Conservation (phyloP, 2,797 vertebrate species). For the Pygocentrus nattereri region DNA sequence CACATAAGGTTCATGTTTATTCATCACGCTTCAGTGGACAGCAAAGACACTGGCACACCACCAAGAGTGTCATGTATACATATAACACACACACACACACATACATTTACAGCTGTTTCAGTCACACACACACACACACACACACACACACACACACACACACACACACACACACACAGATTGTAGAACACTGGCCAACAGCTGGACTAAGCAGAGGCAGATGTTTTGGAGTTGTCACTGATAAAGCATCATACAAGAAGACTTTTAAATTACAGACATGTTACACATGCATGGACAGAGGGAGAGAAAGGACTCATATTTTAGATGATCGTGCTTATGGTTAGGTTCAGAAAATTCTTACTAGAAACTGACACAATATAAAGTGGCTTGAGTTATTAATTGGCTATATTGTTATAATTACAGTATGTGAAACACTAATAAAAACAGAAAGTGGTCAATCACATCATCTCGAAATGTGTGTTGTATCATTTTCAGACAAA, state of each 20-base stretch:
- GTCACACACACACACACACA: background rate
- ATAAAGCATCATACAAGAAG: constrained; percentile 27
- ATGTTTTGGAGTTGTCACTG: constrained; percentile 26
- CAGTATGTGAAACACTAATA: no score
- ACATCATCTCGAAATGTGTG: no score
- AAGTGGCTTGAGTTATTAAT: no score
- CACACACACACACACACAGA: no score
- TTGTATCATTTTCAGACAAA: no score
- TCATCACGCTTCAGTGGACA: constrained; percentile 15
- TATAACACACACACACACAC: constrained; percentile 13
- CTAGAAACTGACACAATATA: no score
- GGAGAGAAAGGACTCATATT: background rate
- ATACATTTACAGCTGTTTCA: background rate
- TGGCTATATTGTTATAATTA: no score
- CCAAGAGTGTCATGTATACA: constrained; percentile 37
- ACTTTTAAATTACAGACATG: background rate
- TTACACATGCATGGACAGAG: background rate
- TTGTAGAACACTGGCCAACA: constrained; percentile 35
- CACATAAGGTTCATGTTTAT: constrained; percentile 34
- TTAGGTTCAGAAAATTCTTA: no score
- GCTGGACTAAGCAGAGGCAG: constrained; percentile 41
- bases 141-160: no score
- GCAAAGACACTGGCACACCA: constrained; percentile 12
- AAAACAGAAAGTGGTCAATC: no score
- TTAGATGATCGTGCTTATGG: no score